A percentile compares a stretch with the other conserved stretches of the same genome.
phyloP scores from a whole-genome alignment of 2,797 vertebrate genomes.

The Chrysocyon brachyurus region DNA sequence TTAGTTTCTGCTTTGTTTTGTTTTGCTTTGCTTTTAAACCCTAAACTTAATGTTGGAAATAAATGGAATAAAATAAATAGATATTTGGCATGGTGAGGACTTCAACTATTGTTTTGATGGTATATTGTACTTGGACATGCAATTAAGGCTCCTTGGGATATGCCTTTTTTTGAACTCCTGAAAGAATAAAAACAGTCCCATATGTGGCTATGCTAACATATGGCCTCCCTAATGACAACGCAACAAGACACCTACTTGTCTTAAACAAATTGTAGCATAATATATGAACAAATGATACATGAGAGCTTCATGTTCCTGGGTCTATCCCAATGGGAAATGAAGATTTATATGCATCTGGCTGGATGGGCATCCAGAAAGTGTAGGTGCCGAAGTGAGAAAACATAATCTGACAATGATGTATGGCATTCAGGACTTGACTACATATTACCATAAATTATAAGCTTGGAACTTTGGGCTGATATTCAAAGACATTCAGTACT shows the following conservation, averaged over 20 bases:
- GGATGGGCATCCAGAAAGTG: constrained; percentile 48
- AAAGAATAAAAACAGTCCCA: constrained; percentile 86
- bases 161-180: constrained; percentile 86
- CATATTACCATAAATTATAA: constrained; percentile 56
- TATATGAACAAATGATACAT: constrained; percentile 83
- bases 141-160: constrained; percentile 86
- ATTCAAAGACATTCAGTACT: not conserved
- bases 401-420: constrained; percentile 55
- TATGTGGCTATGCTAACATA: constrained; percentile 83
- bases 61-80: constrained; percentile 84
- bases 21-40: constrained; percentile 75
- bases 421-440: not conserved
- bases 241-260: constrained; percentile 85
- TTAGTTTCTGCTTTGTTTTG: constrained; percentile 71
- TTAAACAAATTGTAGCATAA: constrained; percentile 83
- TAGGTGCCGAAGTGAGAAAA: constrained; percentile 43
- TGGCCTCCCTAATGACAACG: constrained; percentile 82
- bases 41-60: constrained; percentile 83
- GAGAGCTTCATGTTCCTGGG: constrained; percentile 42
- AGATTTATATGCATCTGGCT: constrained; percentile 48
- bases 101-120: constrained; percentile 85
- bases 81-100: constrained; percentile 84
- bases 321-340: constrained; percentile 31
- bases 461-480: not conserved
- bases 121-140: constrained; percentile 81